Base-by-base conservation (phyloP, 2,113 vertebrate genomes). In the Pseudonaja textilis region DNA sequence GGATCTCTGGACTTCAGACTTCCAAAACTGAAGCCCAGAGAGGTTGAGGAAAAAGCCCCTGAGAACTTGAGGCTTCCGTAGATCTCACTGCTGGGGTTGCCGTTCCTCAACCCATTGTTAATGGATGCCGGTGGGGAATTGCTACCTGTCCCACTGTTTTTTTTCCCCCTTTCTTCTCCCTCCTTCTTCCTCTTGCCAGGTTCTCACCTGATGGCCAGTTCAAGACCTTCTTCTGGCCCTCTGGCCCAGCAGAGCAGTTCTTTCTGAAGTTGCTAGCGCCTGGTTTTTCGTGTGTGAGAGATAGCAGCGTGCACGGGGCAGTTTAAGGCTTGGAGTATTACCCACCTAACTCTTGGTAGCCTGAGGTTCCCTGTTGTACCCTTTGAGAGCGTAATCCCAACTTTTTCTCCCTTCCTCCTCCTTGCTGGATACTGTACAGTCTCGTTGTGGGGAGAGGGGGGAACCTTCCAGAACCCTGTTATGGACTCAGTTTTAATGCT, bases 1-100 rank as follows among this genome's bases (percentile, higher is more conserved):
- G 90, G 92, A 93, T 56, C 26, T 95, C 95, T 87, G 4, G 92
- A 90, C 94, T 95, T 95, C 92, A 92, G 6, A 23, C 59, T 95
- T 92, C 93, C 9, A 56, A 89, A 95, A 95, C 85, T 92, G 88
- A 95, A 91, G 85, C 92, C 93, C 0, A 5, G n/a, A 26, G 10
- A 54, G 61, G 47, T 25, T 55, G 25, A 12, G 20, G 74, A 34
- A 69, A 34, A 64, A 54, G n/a, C 16, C 3, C 18, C 22, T 34
- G 29, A n/a, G 18, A 59, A 54, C 25, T 18, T 34, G 50, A 93
- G 91, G 92, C 20, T 61, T 90, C 90, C 0, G 23, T 74, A 18
- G 10, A 89, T 88, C 88, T 61, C 29, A 50, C 26, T 91, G 39
- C 89, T 95, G 93, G 90, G 85, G 93, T 93, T 91, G 57, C 57